Evolutionary conservation across 2,113 vertebrate genomes (phyloP), one percentile per base, ranked within the genome.

Genomic region (Rissa tridactyla): DNA sequence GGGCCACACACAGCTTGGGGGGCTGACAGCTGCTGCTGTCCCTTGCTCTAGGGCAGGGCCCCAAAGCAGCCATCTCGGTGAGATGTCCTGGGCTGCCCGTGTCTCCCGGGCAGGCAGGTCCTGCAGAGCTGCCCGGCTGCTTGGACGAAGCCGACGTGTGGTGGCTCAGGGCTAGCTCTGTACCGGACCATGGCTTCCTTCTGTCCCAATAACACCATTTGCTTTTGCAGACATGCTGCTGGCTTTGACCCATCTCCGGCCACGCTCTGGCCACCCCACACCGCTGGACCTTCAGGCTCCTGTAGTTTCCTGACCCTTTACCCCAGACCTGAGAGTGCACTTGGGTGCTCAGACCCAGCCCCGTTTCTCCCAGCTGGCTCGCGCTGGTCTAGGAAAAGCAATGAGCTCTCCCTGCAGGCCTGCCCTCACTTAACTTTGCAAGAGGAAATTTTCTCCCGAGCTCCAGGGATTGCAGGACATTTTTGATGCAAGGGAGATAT

Each of bases 401-500:
- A 90, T 38, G 49, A 72, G n/a, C 64, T 91, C 75, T 96, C 94
- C 84, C 90, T 2, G 1, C 75, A 88, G 90, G 64, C 93, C 78
- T 96, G 92, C 92, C 92, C 96, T 95, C 92, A 62, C 87, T 97
- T 97, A 96, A 88, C 93, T 80, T 91, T 95, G 75, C 78, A 70
- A 95, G 85, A 95, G 85, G 75, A 97, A 94, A 77, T 88, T 91
- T 96, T 97, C 82, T 90, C 26, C 79, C 1, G 1, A 93, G 92
- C 88, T 96, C 92, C 49, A 61, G 85, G 90, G 90, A 92, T 18
- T 83, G 62, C 71, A 55, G 88, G 75, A 96, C 88, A 83, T 95
- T 96, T 92, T 90, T 96, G 94, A 96, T 90, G 86, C 5, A 36
- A 92, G 68, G 11, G 87, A 96, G 95, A 95, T 94, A 95, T 64